phyloP scores from a whole-genome alignment of 2,888 invertebrate genomes.

The Colletes collaris region DNA sequence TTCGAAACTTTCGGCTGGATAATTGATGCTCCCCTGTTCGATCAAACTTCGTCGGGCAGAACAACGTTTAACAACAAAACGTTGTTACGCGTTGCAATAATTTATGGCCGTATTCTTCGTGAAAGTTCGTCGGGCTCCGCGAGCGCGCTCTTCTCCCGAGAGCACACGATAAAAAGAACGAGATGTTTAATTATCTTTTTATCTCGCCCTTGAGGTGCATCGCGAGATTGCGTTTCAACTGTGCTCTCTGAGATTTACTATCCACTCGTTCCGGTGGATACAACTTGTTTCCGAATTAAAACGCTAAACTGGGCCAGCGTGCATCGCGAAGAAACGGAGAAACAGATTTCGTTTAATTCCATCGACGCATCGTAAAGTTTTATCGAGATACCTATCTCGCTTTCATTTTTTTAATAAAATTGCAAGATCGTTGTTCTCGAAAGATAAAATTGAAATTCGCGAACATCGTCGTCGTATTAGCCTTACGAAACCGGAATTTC shows the following conservation, averaged over 20 bases:
- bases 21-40: constrained; percentile 41
- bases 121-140: constrained; percentile 13
- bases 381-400: too few species aligned
- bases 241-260: constrained; percentile 26
- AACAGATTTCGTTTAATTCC: too few species aligned
- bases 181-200: constrained; percentile 49
- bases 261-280: neutral
- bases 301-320: too few species aligned
- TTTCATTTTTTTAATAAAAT: too few species aligned
- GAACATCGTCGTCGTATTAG: too few species aligned
- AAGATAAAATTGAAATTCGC: too few species aligned
- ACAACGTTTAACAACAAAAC: constrained; percentile 34
- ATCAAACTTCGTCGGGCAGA: constrained; percentile 30
- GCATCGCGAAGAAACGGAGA: too few species aligned
- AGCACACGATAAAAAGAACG: constrained; percentile 5
- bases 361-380: too few species aligned
- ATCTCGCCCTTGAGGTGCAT: constrained; percentile 21
- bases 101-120: constrained; percentile 22
- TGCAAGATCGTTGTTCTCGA: too few species aligned
- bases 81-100: neutral
- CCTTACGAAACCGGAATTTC: too few species aligned
- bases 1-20: neutral
- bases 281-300: neutral
- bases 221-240: constrained; percentile 28
- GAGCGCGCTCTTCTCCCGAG: neutral